These are phyloP conservation scores for Xanthorhoe designata DNA, from an alignment of 2,888 invertebrate genomes.

Conservation along the genomic window DNA sequence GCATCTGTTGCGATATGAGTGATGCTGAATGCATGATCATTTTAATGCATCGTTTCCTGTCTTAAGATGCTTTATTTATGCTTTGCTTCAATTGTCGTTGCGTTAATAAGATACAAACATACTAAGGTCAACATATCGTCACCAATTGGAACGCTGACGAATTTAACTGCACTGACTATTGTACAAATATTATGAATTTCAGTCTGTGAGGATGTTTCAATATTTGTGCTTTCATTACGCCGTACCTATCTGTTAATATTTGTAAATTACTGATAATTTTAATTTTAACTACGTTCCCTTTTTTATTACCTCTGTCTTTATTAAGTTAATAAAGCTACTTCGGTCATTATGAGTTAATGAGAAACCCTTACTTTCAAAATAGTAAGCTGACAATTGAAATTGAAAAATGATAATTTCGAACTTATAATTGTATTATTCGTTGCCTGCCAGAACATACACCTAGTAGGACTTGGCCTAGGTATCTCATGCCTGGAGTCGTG, in stretches of 20 bases:
- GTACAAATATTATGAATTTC: background rate
- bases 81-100: slow-evolving; percentile 28
- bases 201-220: background rate
- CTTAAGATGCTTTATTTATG: slow-evolving; percentile 13
- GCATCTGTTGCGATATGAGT: slow-evolving; percentile 10
- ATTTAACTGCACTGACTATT: slow-evolving; percentile 37
- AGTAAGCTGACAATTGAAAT: no score
- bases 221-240: background rate
- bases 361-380: background rate
- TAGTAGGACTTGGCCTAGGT: background rate
- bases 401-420: no score
- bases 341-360: background rate
- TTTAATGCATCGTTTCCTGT: slow-evolving; percentile 30
- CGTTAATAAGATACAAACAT: slow-evolving; percentile 31
- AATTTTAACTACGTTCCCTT: background rate
- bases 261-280: no score
- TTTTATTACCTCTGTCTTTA: background rate
- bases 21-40: slow-evolving; percentile 1
- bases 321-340: no score
- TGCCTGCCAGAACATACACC: no score
- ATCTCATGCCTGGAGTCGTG: background rate
- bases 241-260: no score
- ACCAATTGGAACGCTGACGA: slow-evolving; percentile 65
- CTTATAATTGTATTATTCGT: no score
- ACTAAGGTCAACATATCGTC: slow-evolving; percentile 41